Evolutionary conservation across 2,888 invertebrate genomes (phyloP).

Genomic region (Acleris cristana): DNA sequence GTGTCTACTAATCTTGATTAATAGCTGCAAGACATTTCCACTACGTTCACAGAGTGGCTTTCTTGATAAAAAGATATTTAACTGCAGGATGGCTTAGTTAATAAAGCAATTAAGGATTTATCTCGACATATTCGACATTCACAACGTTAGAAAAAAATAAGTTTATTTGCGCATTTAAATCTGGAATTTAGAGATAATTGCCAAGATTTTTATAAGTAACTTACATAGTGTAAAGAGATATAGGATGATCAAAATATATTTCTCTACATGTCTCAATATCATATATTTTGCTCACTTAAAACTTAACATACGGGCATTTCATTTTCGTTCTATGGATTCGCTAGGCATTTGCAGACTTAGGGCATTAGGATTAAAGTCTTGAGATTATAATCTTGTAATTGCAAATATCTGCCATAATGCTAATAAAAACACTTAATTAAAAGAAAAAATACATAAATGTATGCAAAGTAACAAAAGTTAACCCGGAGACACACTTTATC

Average conservation of each 20-base stretch:
- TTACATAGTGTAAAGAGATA: not conserved
- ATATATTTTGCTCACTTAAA: no score
- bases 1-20: conserved; percentile 74
- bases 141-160: not conserved
- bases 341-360: no score
- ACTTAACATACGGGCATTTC: no score
- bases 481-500: no score
- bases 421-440: no score
- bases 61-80: conserved; percentile 34
- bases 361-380: no score
- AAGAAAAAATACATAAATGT: no score
- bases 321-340: no score
- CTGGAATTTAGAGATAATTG: not conserved
- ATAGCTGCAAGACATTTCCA: conserved; percentile 53
- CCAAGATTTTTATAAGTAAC: conserved; percentile 6
- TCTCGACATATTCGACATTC: conserved; percentile 16
- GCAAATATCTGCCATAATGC: no score
- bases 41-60: conserved; percentile 21
- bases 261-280: no score
- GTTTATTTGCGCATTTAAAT: conserved; percentile 13
- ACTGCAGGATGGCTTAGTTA: conserved; percentile 20
- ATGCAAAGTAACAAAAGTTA: no score
- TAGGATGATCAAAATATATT: not conserved
- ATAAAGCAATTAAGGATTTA: conserved; percentile 23
- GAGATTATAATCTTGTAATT: no score